Evolutionary conservation across 2,888 invertebrate genomes (phyloP).

Genomic region (Epinotia brunnichana): DNA sequence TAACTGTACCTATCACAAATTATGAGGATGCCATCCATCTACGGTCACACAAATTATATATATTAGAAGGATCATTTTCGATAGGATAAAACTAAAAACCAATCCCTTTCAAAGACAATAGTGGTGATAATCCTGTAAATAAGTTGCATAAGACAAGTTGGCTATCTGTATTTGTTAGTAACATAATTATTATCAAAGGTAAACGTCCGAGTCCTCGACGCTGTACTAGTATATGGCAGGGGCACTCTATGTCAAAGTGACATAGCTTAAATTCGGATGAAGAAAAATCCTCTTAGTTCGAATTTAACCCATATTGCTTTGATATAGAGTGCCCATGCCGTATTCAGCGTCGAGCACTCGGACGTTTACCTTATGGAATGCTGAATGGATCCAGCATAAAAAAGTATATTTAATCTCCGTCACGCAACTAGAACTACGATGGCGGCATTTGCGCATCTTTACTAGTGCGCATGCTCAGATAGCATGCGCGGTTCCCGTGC

Average conservation of each 20-base stretch:
- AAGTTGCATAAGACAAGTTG: neutral
- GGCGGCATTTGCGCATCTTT: neutral
- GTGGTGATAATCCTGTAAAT: neutral
- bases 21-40: constrained; percentile 3
- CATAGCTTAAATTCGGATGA: no score
- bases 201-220: no score
- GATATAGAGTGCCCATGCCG: no score
- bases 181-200: no score
- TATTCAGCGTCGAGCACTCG: no score
- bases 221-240: no score
- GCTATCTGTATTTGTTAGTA: neutral
- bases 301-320: no score
- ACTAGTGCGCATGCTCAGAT: neutral
- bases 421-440: neutral
- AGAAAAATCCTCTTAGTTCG: no score
- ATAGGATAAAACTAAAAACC: neutral
- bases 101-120: neutral
- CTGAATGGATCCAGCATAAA: neutral
- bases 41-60: neutral
- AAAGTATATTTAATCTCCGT: neutral
- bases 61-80: neutral
- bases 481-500: no score
- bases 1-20: constrained; percentile 17
- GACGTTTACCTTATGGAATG: no score
- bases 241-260: no score